Percentiles rank a stretch among this genome's conserved stretches.
Conservation (phyloP, 1,140 invertebrate species). For the Mamestra configurata region DNA sequence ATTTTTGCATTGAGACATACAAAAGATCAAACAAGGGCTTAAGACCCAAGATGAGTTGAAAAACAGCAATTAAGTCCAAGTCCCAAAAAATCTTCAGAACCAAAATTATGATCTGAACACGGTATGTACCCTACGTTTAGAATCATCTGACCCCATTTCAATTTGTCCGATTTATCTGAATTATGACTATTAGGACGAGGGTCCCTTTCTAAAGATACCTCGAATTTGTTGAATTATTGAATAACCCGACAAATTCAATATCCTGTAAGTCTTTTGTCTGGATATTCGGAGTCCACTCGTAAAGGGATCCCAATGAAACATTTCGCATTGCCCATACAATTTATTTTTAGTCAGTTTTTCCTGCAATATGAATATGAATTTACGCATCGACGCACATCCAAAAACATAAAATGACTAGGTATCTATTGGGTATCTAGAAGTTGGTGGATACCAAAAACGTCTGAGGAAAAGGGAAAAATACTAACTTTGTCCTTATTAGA, state of each 20-base stretch:
- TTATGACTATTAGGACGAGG: slow-evolving; percentile 23
- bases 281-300: background rate
- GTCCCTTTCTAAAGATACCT: slow-evolving; percentile 6
- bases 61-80: background rate
- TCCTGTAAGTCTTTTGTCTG: slow-evolving; percentile 20
- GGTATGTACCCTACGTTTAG: background rate
- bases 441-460: too few relatives aligned
- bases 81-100: background rate
- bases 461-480: too few relatives aligned
- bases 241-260: slow-evolving; percentile 33
- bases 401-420: too few relatives aligned
- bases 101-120: background rate
- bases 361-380: background rate
- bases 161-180: slow-evolving; percentile 28
- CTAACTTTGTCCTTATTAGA: too few relatives aligned
- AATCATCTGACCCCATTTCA: slow-evolving; percentile 13
- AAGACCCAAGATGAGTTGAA: background rate
- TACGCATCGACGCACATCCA: background rate
- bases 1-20: background rate
- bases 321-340: background rate
- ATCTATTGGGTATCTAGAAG: too few relatives aligned
- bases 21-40: background rate
- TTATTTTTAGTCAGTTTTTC: too few relatives aligned
- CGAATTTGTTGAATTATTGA: slow-evolving; percentile 16
- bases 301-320: background rate